Evolutionary conservation across 2,113 vertebrate species (phyloP).

Genomic region (Garra rufa): DNA sequence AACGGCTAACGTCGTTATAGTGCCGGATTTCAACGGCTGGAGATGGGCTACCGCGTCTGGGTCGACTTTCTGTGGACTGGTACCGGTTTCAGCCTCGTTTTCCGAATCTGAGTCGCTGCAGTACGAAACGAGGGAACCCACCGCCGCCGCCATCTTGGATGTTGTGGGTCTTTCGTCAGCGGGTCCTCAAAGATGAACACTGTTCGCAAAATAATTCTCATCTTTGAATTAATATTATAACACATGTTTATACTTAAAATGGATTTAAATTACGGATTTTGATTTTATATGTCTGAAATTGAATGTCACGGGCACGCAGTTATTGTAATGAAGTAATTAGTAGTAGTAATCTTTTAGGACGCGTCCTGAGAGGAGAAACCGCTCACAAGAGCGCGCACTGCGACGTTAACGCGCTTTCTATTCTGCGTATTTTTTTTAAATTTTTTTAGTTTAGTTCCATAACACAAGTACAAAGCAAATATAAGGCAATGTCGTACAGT

Average conservation of each 20-base stretch:
- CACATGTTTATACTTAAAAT: not conserved
- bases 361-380: not conserved
- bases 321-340: not conserved
- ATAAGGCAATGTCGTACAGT: too few species aligned
- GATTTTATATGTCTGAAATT: not conserved
- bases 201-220: not conserved
- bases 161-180: constrained; percentile 70
- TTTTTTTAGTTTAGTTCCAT: too few species aligned
- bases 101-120: constrained; percentile 88
- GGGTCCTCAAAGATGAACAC: constrained; percentile 40
- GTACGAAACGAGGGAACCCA: constrained; percentile 85
- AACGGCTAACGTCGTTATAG: constrained; percentile 68
- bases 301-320: not conserved
- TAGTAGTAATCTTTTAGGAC: constrained; percentile 42
- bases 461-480: too few species aligned
- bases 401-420: not conserved
- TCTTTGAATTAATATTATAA: not conserved
- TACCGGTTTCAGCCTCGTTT: constrained; percentile 75
- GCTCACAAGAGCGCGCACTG: not conserved
- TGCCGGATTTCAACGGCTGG: constrained; percentile 66
- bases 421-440: too few species aligned
- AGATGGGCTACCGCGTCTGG: constrained; percentile 84
- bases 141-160: constrained; percentile 87
- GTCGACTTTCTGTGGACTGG: constrained; percentile 57
- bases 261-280: fast-evolving